Evolutionary conservation across 2,888 invertebrate species (phyloP).

Genomic region (Esperia sulphurella): DNA sequence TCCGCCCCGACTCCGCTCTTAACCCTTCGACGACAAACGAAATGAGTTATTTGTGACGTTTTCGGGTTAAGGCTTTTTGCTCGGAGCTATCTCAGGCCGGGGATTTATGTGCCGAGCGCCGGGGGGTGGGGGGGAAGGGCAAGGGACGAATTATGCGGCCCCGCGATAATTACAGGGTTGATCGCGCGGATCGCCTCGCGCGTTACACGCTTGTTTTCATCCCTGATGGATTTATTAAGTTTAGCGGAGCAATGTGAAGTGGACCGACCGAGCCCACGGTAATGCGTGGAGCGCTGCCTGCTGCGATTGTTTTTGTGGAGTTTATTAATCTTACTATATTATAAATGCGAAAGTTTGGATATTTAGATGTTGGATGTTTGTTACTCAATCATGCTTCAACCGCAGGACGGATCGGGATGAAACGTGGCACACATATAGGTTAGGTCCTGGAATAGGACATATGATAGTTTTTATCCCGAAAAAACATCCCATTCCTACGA

Average conservation of each 20-base stretch:
- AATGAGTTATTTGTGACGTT: conserved; percentile 35
- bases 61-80: conserved; percentile 9
- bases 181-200: conserved; percentile 18
- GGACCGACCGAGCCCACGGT: too few relatives aligned
- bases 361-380: too few relatives aligned
- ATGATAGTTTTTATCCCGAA: too few relatives aligned
- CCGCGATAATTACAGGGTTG: conserved; percentile 30
- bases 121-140: background rate
- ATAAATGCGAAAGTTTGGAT: too few relatives aligned
- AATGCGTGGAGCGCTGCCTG: too few relatives aligned
- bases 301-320: too few relatives aligned
- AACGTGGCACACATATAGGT: too few relatives aligned
- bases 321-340: too few relatives aligned
- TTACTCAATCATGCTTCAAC: too few relatives aligned
- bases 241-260: background rate
- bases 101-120: background rate
- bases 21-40: conserved; percentile 20
- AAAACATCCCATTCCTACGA: too few relatives aligned
- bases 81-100: background rate
- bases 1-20: background rate
- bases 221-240: conserved; percentile 7
- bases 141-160: conserved; percentile 6
- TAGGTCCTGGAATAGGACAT: too few relatives aligned
- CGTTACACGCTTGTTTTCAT: conserved; percentile 7
- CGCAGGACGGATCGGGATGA: too few relatives aligned